Percentiles rank a stretch among this genome's conserved stretches.
Evolutionary conservation across 2,113 vertebrate species (phyloP).

Genomic region (Cygnus atratus): DNA sequence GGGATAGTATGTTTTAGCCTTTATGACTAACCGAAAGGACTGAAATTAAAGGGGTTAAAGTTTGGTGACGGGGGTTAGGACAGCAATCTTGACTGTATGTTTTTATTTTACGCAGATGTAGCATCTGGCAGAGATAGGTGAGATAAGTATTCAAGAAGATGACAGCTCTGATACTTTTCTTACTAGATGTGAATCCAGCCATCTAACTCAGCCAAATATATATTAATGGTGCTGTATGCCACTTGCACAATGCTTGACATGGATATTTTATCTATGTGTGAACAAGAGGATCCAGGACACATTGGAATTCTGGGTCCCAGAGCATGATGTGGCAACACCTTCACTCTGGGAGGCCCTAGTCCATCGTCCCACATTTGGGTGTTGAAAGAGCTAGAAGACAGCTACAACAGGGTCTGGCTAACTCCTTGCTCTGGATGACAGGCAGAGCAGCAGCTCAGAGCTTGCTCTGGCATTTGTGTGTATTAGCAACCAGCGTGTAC

Average conservation of each 20-base stretch:
- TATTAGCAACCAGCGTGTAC: background rate
- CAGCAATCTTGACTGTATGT: background rate
- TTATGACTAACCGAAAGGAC: background rate
- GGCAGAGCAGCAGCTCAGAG: background rate
- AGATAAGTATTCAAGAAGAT: background rate
- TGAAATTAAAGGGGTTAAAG: accelerated
- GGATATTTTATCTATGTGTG: background rate
- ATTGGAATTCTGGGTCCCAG: background rate
- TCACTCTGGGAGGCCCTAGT: background rate
- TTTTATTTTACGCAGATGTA: background rate
- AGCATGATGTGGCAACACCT: background rate
- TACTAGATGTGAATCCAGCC: background rate
- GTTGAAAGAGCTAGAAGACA: background rate
- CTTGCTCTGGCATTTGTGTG: background rate
- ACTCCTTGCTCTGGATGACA: background rate
- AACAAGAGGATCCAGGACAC: background rate
- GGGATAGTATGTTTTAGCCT: background rate
- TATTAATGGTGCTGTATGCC: background rate
- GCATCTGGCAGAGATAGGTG: background rate
- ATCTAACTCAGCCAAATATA: background rate
- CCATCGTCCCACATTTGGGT: background rate
- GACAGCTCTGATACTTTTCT: background rate
- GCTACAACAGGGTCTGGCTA: background rate
- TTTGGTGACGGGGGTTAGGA: background rate
- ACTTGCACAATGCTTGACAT: background rate